Conservation (phyloP, 2,797 vertebrate genomes). For the Steatocranus sp. region DNA sequence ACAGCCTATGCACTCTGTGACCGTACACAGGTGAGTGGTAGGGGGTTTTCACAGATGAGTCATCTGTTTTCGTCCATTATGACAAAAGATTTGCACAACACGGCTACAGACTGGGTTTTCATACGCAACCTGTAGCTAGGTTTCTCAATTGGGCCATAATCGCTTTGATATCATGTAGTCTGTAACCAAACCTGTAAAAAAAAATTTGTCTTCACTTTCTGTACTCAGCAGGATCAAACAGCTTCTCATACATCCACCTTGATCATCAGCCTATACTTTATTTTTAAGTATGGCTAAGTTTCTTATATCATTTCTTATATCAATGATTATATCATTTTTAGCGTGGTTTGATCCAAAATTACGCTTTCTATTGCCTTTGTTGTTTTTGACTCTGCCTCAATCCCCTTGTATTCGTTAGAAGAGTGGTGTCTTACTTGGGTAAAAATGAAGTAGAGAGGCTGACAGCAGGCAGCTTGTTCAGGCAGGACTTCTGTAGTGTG, state of each 20-base stretch:
- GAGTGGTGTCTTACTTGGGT: slow-evolving; percentile 18
- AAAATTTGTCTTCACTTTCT: not conserved
- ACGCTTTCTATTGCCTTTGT: not conserved
- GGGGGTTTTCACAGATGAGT: not conserved
- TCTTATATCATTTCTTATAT: not conserved
- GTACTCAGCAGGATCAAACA: slow-evolving; percentile 4
- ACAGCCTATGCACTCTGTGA: not conserved
- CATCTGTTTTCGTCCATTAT: not conserved
- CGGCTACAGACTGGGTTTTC: not conserved
- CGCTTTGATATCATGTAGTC: not conserved
- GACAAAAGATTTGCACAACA: not conserved
- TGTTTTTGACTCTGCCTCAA: not conserved
- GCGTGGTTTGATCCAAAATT: slow-evolving; percentile 37
- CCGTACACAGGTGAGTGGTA: not conserved
- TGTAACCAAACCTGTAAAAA: not conserved
- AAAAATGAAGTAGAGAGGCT: slow-evolving; percentile 8
- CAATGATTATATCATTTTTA: slow-evolving; percentile 1
- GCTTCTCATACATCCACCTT: not conserved
- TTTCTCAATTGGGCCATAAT: not conserved
- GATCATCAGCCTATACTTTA: not conserved
- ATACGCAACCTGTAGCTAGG: not conserved
- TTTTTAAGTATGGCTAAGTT: not conserved
- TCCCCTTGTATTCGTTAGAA: not conserved
- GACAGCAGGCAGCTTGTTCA: slow-evolving; percentile 43
- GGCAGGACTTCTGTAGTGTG: slow-evolving; percentile 36